A percentile compares a stretch with the other conserved stretches of the same genome.
These are phyloP conservation scores for Stenodera caucasica DNA, from an alignment of 2,888 invertebrate genomes.

Conservation along the genomic window DNA sequence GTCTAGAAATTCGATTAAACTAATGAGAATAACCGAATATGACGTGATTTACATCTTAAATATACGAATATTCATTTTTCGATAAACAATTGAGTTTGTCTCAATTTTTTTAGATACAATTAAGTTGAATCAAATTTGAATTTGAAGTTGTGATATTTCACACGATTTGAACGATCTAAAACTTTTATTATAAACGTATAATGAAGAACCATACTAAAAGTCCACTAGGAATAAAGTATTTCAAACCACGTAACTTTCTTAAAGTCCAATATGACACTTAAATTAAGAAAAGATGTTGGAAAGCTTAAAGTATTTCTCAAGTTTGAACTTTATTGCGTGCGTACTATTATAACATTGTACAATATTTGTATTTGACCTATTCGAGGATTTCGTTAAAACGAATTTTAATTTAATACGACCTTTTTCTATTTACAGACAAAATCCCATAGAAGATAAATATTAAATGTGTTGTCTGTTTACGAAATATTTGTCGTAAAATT, in stretches of 20 bases:
- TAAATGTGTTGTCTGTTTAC: constrained; percentile 13
- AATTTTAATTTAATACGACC: constrained; percentile 25
- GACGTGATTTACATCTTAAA: not conserved
- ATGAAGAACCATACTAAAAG: not conserved
- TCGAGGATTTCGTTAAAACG: constrained; percentile 14
- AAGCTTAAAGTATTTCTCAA: constrained; percentile 17
- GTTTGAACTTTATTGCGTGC: constrained; percentile 19
- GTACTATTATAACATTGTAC: constrained; percentile 10
- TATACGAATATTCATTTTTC: too few species aligned
- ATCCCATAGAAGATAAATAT: constrained; percentile 24
- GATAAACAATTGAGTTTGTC: too few species aligned
- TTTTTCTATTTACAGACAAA: constrained; percentile 24
- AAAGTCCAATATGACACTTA: constrained; percentile 24
- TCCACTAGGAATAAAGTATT: constrained; percentile 5
- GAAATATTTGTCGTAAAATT: constrained; percentile 15
- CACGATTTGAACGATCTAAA: not conserved
- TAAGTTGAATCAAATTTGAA: too few species aligned
- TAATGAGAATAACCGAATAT: too few species aligned
- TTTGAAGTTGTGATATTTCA: not conserved
- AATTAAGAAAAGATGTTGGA: constrained; percentile 17
- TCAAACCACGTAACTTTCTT: constrained; percentile 11
- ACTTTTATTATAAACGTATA: not conserved
- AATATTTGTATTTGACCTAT: constrained; percentile 18
- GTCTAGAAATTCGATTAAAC: too few species aligned
- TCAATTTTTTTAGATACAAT: too few species aligned